A percentile compares a stretch with the other conserved stretches of the same genome.
These are phyloP conservation scores for Eupithecia vulgata DNA, from an alignment of 2,888 invertebrate species.

Conservation along the genomic window DNA sequence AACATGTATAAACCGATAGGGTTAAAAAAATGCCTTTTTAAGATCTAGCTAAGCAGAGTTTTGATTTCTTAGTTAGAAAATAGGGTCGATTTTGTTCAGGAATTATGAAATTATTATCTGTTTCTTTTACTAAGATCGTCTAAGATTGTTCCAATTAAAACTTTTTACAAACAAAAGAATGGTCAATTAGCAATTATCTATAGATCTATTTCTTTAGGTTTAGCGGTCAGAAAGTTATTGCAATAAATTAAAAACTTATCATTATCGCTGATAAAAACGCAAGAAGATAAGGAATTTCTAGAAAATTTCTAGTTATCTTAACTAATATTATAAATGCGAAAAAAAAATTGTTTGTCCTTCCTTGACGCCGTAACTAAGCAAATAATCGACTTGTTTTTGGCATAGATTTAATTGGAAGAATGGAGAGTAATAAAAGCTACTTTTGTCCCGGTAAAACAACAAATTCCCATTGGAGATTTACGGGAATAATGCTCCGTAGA, in stretches of 20 bases:
- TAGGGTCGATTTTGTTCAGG: neutral
- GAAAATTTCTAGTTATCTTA: neutral
- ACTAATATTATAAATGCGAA: too few relatives aligned
- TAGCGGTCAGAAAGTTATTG: neutral
- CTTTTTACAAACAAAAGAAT: neutral
- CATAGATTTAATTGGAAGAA: too few relatives aligned
- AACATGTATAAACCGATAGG: neutral
- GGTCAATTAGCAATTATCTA: neutral
- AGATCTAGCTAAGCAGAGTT: neutral
- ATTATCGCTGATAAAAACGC: neutral
- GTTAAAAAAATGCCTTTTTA: neutral
- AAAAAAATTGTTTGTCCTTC: too few relatives aligned
- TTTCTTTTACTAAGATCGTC: neutral
- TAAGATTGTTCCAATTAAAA: neutral
- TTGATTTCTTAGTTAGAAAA: neutral
- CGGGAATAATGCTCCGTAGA: too few relatives aligned
- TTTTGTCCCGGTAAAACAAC: too few relatives aligned
- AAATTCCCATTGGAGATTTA: too few relatives aligned
- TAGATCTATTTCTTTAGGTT: neutral
- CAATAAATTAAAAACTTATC: neutral
- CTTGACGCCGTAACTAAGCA: too few relatives aligned
- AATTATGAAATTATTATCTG: neutral
- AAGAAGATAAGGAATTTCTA: neutral
- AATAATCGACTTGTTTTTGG: too few relatives aligned
- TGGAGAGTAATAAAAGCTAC: too few relatives aligned